phyloP scores from a whole-genome alignment of 1,140 invertebrate genomes.

The Gryllus bimaculatus region DNA sequence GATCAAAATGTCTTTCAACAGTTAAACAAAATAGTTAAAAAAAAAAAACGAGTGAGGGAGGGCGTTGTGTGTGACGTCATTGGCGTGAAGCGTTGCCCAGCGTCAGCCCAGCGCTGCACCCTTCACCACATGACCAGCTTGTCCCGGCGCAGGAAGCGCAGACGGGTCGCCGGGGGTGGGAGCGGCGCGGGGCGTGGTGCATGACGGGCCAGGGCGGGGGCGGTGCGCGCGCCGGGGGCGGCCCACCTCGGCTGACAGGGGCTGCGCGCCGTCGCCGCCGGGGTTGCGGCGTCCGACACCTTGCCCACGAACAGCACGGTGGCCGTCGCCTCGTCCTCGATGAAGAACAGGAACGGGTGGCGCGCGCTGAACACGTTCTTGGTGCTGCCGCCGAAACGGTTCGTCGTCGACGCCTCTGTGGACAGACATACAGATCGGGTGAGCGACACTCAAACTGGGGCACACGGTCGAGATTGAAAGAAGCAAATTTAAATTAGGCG shows the following conservation, averaged over 20 bases:
- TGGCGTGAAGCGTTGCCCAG: no score
- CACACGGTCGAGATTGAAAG: no score
- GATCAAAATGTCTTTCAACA: no score
- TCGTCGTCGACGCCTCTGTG: constrained; percentile 54
- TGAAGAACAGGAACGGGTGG: constrained; percentile 70
- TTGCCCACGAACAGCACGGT: constrained; percentile 64
- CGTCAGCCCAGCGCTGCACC: no score
- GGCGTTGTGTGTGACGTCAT: no score
- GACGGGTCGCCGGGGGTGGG: neutral
- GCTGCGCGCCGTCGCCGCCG: neutral
- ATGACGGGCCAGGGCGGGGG: neutral
- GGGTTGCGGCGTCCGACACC: constrained; percentile 40
- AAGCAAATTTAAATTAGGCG: no score
- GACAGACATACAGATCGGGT: neutral
- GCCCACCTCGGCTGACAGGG: neutral
- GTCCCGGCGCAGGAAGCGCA: neutral
- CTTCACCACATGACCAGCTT: neutral
- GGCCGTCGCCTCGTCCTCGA: constrained; percentile 59
- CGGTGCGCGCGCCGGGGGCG: neutral
- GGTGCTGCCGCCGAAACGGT: constrained; percentile 54
- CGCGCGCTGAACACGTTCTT: constrained; percentile 47
- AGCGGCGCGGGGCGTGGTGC: neutral
- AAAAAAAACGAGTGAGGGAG: no score
- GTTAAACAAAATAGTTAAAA: no score
- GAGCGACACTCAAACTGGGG: neutral